Evolutionary conservation across 2,888 invertebrate species (phyloP), one percentile per base, ranked within the genome.

Genomic region (Drosophila meridiana): DNA sequence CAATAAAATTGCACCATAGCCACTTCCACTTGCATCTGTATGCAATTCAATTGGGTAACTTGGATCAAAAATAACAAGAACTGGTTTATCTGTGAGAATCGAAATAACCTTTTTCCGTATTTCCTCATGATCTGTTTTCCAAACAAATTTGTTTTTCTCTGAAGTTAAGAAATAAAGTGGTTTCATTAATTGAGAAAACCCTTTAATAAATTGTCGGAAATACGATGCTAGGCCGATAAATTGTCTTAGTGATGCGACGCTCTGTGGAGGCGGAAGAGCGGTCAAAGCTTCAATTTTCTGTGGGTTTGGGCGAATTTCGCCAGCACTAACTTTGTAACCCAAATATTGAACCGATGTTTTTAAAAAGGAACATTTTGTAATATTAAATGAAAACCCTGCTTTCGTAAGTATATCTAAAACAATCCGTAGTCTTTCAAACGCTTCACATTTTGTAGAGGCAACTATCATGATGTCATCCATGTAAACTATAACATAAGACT

Each of bases 181-280:
- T 20, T 20, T 20, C 20, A 20, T 20, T 20, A 20, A 20, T 20
- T 20, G 20, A 20, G 20, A 20, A 20, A 20, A 40, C 13, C 28
- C 28, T 11, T 47, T 34, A 50, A 50, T 32, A 50, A 50, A 50
- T 28, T 50, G 50, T 50, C 50, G 14, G 50, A 50, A 50, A 50
- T 50, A 50, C 26, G 45, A 45, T 45, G 26, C 45, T 45, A 20
- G 20, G 20, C 20, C 20, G 20, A 20, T 20, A 20, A 20, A 20
- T 20, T 20, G 20, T 20, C 20, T 20, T 20, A 20, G 20, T 20
- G 20, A 20, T 20, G 20, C 20, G 20, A 20, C 20, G 20, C 20
- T 20, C 20, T 20, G 20, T 20, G 20, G 20, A 20, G 20, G 20
- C 20, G 20, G 20, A 20, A 20, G 20, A 20, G 20, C 20, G 20